These are phyloP conservation scores for Perithous albicinctus DNA, from an alignment of 2,888 invertebrate species.

Conservation along the genomic window DNA sequence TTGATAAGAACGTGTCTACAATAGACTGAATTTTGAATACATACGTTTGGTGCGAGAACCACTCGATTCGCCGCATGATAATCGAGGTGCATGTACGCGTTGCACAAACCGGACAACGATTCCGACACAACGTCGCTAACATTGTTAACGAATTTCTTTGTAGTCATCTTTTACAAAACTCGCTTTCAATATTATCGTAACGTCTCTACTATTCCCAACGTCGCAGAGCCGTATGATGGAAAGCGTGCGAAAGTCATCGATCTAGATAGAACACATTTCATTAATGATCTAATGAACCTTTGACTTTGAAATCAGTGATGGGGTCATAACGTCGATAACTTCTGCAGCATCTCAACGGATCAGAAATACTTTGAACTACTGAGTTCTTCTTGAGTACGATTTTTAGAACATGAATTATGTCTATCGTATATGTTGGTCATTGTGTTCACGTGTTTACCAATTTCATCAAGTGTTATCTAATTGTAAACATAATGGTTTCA, in stretches of 20 bases:
- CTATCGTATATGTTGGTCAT: not conserved
- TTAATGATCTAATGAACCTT: conserved; percentile 28
- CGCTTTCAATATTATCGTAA: not conserved
- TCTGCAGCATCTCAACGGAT: not conserved
- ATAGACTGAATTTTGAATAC: too few species aligned
- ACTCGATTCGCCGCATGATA: conserved; percentile 78
- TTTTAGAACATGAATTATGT: not conserved
- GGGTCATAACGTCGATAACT: conserved; percentile 19
- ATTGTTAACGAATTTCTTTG: conserved; percentile 79
- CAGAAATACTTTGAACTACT: not conserved
- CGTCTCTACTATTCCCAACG: conserved; percentile 4
- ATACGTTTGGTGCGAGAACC: conserved; percentile 77
- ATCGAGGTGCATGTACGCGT: conserved; percentile 79
- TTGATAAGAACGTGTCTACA: too few species aligned
- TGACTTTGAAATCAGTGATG: conserved; percentile 38
- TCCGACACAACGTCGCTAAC: conserved; percentile 78
- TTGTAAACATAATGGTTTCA: not conserved
- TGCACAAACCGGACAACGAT: conserved; percentile 77
- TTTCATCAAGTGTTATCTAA: not conserved
- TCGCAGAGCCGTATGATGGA: not conserved
- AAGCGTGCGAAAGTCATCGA: not conserved
- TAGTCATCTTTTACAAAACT: conserved; percentile 51
- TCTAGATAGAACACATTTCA: not conserved
- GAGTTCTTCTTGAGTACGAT: not conserved
- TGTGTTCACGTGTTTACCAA: not conserved